Evolutionary conservation across 64 coral and sea anemone genomes (phyloP).

Genomic region (Pocillopora verrucosa): DNA sequence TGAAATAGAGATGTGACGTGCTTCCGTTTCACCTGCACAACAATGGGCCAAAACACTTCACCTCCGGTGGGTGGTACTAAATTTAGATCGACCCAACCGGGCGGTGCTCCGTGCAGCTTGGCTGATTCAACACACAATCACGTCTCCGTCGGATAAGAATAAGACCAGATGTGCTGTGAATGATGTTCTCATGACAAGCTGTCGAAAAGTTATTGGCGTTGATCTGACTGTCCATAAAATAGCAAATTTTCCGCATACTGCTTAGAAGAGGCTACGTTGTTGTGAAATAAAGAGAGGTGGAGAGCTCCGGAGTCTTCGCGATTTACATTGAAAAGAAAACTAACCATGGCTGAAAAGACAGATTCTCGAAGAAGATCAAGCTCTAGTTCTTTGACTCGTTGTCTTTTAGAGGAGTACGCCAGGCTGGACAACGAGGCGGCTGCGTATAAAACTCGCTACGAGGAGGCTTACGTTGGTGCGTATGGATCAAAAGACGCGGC

Average conservation of each 20-base stretch:
- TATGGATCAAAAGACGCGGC: conserved; percentile 11
- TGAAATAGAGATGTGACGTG: background rate
- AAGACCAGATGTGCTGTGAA: background rate
- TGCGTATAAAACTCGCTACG: conserved; percentile 6
- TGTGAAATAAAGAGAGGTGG: background rate
- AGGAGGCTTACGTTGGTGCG: conserved; percentile 24
- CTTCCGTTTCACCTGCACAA: background rate
- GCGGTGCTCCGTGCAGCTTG: background rate
- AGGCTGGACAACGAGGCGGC: conserved; percentile 29
- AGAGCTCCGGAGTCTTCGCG: background rate
- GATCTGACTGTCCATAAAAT: background rate
- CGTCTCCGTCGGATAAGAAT: background rate
- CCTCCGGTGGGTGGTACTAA: conserved; percentile 20
- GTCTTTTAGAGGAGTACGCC: conserved; percentile 29
- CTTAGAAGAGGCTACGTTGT: background rate
- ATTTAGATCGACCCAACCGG: background rate
- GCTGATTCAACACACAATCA: conserved; percentile 18
- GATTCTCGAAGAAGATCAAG: conserved; percentile 4
- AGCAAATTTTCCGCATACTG: background rate
- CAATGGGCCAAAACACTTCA: background rate
- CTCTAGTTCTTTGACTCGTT: conserved; percentile 25
- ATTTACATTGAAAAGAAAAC: background rate
- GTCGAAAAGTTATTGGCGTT: background rate
- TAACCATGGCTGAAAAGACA: background rate
- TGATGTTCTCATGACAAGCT: background rate